phyloP scores from a whole-genome alignment of 2,888 invertebrate species.

The Vandiemenella viatica region DNA sequence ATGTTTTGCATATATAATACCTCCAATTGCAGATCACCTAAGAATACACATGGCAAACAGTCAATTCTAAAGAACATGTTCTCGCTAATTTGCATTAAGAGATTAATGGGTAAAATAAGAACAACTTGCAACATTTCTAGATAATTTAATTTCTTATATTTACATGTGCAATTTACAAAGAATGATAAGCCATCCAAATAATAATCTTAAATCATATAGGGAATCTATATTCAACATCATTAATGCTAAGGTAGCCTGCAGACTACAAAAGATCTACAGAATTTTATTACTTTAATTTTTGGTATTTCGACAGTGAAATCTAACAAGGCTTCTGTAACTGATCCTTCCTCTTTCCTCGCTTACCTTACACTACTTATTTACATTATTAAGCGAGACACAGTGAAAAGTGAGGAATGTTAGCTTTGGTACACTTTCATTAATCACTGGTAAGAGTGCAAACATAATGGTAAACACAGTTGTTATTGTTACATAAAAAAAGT shows the following conservation, averaged over 20 bases:
- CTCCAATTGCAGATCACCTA: too few species aligned
- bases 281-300: conserved; percentile 7
- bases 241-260: neutral
- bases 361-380: conserved; percentile 4
- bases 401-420: conserved; percentile 48
- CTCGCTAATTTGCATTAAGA: too few species aligned
- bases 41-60: too few species aligned
- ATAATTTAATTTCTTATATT: conserved; percentile 14
- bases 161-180: conserved; percentile 11
- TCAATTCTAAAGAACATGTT: too few species aligned
- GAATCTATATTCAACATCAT: neutral
- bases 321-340: neutral
- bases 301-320: conserved; percentile 6
- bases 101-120: too few species aligned
- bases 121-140: conserved; percentile 11
- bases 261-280: neutral
- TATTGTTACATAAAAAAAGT: neutral
- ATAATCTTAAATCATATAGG: neutral
- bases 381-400: conserved; percentile 5
- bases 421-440: conserved; percentile 41
- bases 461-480: neutral
- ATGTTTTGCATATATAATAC: too few species aligned
- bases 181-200: conserved; percentile 5
- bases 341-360: neutral
- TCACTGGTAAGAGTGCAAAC: conserved; percentile 1